These are phyloP conservation scores for Alcedo quadribrachys DNA, from an alignment of 2,797 vertebrate genomes.

Conservation along the genomic window DNA sequence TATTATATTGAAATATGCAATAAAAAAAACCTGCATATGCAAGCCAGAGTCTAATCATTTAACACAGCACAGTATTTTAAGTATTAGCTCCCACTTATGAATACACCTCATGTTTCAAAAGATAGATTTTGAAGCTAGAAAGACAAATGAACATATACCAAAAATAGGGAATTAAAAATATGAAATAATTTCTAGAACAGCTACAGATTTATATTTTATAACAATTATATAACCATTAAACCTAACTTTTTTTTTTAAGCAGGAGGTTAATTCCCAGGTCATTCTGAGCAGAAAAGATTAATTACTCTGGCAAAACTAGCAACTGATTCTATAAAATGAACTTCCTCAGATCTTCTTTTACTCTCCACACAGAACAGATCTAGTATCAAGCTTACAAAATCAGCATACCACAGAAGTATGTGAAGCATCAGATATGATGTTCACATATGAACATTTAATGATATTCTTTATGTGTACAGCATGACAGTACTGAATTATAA, in stretches of 20 bases:
- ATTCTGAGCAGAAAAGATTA: neutral
- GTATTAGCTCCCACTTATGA: neutral
- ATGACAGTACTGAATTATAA: neutral
- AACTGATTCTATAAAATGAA: neutral
- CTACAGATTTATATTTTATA: neutral
- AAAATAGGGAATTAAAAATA: neutral
- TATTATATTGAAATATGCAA: neutral
- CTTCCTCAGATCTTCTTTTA: neutral
- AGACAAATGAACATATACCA: neutral
- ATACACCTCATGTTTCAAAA: neutral
- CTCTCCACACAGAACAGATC: rapidly evolving
- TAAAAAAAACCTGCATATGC: neutral
- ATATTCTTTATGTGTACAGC: neutral
- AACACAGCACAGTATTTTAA: neutral
- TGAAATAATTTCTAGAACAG: neutral
- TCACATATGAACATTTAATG: neutral
- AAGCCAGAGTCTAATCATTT: neutral
- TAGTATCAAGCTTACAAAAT: neutral
- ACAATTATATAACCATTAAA: neutral
- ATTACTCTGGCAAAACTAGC: neutral
- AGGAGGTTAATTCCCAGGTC: neutral
- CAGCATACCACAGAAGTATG: neutral
- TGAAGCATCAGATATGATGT: neutral
- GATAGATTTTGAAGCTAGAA: neutral
- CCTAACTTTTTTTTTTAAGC: neutral